Conservation (phyloP, 2,888 invertebrate species). For the Drosophila helvetica region DNA sequence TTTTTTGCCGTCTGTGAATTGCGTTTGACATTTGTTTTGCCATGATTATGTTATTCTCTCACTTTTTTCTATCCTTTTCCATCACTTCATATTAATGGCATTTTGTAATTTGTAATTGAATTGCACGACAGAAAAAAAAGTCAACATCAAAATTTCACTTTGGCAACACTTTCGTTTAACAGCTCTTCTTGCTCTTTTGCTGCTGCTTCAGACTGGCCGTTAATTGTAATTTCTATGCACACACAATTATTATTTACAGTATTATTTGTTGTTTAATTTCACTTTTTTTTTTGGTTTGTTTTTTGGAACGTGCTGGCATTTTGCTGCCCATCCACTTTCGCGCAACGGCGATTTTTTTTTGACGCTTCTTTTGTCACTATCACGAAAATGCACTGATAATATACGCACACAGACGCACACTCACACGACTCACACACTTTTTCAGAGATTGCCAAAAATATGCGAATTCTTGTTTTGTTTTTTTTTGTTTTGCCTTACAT, state of each 20-base stretch:
- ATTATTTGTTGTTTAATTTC: constrained; percentile 9
- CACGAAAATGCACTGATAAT: constrained; percentile 12
- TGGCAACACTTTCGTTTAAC: neutral
- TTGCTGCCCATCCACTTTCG: constrained; percentile 1
- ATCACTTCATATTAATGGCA: neutral
- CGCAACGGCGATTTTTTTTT: neutral
- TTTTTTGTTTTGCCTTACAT: constrained; percentile 8
- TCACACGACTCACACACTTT: neutral
- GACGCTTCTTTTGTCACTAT: constrained; percentile 4
- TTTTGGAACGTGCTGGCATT: constrained; percentile 19
- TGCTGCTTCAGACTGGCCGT: neutral
- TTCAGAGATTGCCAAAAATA: neutral
- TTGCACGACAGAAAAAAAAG: neutral
- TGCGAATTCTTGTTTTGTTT: constrained; percentile 14
- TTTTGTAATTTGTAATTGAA: constrained; percentile 14
- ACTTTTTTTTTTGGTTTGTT: constrained; percentile 2
- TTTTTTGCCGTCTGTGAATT: constrained; percentile 1
- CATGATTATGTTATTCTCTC: neutral
- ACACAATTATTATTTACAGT: neutral
- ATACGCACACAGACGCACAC: neutral
- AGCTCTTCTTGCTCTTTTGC: neutral
- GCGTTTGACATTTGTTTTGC: neutral
- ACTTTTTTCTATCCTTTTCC: neutral
- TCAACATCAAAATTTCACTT: constrained; percentile 16
- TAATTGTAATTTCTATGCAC: constrained; percentile 9